Base-by-base conservation (phyloP, 1,140 invertebrate genomes). In the Brachionus manjavacas region DNA sequence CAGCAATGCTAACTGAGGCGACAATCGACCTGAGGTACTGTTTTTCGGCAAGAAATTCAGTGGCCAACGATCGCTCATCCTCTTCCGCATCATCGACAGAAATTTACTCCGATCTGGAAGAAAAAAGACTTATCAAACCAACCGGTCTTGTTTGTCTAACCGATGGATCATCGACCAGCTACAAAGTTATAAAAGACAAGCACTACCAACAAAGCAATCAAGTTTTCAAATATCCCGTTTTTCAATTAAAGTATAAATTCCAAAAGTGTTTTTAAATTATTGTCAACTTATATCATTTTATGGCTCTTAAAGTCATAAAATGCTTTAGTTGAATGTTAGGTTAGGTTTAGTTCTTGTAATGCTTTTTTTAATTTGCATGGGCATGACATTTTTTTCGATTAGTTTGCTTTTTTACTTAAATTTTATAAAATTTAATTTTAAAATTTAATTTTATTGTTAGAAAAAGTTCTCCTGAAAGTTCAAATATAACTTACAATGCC, bases 81-180 rank as follows among this genome's bases (percentile, higher is more conserved):
- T 76, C 43, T 28, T 49, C 72, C 14, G 72, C 43, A 11, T 76
- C 72, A 2, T 76, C 72, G 12, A 49, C 72, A 25, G 72, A 76
- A 46, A 76, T 49, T 49, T 76, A 76, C 41, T 49, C 72, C 23
- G 72, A 76, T 14, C 41, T 76, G 41, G 72, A 76, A 49, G 41
- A 76, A 28, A 76, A 76, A 49, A 25, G 31, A 49, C 20, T 76
- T 11, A 9, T 76, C 12, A 81, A 81, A 46, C 20, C 79, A 60
- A 81, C 8, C 12, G 52, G 64, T 60, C 49, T 81, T 64, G 52
- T 81, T 64, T 81, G 79, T 81, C 52, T 81, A 8, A 81, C 79
- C 4, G 79, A 81, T 64, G 79, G 79, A 7, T 81, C 39, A 41
- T 81, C 79, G 4, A 81, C 64, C n/a, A 81, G 79, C 14, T 81